Base-by-base conservation (phyloP, 92 coral and sea anemone genomes). In the Zoanthus sociatus region DNA sequence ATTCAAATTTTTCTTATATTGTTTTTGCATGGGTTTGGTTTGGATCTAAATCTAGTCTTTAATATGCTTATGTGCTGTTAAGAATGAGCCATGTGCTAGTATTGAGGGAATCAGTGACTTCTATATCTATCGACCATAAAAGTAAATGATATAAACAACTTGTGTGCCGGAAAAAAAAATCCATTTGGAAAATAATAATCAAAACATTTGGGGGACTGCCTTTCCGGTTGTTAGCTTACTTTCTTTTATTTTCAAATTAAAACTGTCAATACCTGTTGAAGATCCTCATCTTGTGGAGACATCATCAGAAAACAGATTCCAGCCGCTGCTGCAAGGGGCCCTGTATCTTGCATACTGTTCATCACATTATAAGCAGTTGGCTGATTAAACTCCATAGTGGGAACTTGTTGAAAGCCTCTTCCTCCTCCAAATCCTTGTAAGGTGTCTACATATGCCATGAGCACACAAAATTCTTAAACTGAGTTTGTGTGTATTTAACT, bases 301-400 rank as follows among this genome's bases (percentile, higher is more conserved):
- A 94, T 92, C 79, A 92, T 90, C 56, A 91, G 78, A 44, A 94
- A 94, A 58, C 92, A 94, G 60, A 94, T 89, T 73, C 96, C 94
- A 15, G 94, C 71, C 32, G 71, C 71, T 21, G 71, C 90, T 51
- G 93, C 83, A 9, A 94, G 71, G 18, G 94, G 91, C 48, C 88
- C 87, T 21, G 88, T 88, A 31, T 90, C 94, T 72, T 88, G 70
- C 37, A 45, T 50, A 9, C 16, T 33, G 55, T 79, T 79, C 71
- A 79, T 79, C 55, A 60, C 17, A 21, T 33, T 15, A 14, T 33
- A 60, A 5, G 53, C 37, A 15, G 84, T 15, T 1, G 84, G 32
- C 48, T 61, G 84, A 10, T 44, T 63, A 21, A 33, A 79, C 32
- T 79, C 84, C 84, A 79, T 79, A 45, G 26, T 26, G 9, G 84